Conservation (phyloP, 2,888 invertebrate species). For the Stramonita haemastoma region DNA sequence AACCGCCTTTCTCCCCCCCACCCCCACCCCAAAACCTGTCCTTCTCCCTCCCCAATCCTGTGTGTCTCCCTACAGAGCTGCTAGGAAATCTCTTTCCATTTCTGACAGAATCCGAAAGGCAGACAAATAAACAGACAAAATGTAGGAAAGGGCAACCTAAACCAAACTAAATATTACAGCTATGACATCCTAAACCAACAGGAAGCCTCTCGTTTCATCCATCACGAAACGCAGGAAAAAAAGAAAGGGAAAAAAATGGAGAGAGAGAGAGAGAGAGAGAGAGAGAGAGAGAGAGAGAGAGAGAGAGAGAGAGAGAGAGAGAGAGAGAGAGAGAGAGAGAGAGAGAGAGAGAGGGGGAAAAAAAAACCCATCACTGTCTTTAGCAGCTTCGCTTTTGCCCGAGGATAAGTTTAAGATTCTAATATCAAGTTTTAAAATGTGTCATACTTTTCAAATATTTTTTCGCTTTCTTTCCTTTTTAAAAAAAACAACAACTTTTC, state of each 20-base stretch:
- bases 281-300: not conserved
- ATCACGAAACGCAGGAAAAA: not conserved
- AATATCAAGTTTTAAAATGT: constrained; percentile 4
- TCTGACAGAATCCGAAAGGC: not conserved
- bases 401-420: not conserved
- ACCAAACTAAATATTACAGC: not conserved
- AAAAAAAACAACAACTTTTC: not conserved
- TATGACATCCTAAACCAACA: not conserved
- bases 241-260: not conserved
- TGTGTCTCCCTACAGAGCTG: not conserved
- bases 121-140: not conserved
- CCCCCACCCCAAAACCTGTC: not conserved
- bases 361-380: not conserved
- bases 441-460: not conserved
- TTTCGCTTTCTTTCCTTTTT: not conserved
- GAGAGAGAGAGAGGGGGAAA: constrained; percentile 6
- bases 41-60: not conserved
- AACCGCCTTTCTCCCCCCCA: not conserved
- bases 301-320: not conserved
- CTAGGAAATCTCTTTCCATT: not conserved
- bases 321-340: not conserved
- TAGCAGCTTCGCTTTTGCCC: not conserved
- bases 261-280: not conserved
- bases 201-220: not conserved
- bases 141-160: not conserved